phyloP scores from a whole-genome alignment of 2,113 vertebrate genomes.

The Oncorhynchus kisutch region DNA sequence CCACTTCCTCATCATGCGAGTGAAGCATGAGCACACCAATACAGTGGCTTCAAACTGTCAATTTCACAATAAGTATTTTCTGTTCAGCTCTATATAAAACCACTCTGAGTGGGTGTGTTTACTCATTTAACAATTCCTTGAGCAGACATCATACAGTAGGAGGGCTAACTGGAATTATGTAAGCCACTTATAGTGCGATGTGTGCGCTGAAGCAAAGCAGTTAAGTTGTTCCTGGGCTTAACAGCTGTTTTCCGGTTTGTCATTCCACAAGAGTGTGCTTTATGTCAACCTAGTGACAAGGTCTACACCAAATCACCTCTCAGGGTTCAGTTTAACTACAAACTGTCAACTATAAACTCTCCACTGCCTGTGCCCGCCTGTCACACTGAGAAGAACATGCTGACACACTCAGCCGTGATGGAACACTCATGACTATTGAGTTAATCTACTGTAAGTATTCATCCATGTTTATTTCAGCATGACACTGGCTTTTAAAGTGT shows the following conservation, averaged over 20 bases:
- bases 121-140: slow-evolving; percentile 41
- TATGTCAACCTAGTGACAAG: background rate
- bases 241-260: slow-evolving; percentile 4
- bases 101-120: slow-evolving; percentile 23
- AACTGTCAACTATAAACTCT: background rate
- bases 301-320: slow-evolving; percentile 1
- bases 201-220: slow-evolving; percentile 1
- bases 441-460: too few relatives aligned
- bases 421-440: too few relatives aligned
- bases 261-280: background rate
- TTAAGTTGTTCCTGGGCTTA: slow-evolving; percentile 3
- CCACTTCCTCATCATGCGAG: slow-evolving; percentile 37
- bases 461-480: too few relatives aligned
- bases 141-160: slow-evolving; percentile 11
- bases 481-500: background rate
- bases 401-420: too few relatives aligned
- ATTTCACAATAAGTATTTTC: background rate
- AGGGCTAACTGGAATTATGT: slow-evolving; percentile 5
- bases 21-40: slow-evolving; percentile 23
- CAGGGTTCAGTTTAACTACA: background rate
- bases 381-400: too few relatives aligned
- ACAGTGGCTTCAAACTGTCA: slow-evolving; percentile 54
- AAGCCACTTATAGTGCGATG: background rate
- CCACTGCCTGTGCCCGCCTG: too few relatives aligned
- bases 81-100: slow-evolving; percentile 8